A percentile compares a stretch with the other conserved stretches of the same genome.
Conservation (phyloP, 2,888 invertebrate species). For the Drosophila histrio region DNA sequence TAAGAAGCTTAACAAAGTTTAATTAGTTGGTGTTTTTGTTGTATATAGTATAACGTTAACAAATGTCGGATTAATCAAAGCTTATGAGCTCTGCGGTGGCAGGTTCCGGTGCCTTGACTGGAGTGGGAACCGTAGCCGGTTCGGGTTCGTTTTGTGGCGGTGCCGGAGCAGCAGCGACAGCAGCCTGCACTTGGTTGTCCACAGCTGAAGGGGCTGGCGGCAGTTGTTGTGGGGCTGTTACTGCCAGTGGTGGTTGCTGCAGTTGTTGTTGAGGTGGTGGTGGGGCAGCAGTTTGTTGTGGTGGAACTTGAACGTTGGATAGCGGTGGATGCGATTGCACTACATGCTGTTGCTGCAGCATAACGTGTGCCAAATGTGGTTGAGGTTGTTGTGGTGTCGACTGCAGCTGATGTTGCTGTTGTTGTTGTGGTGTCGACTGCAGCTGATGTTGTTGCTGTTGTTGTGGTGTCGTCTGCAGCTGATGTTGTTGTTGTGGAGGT, state of each 20-base stretch:
- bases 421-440: slow-evolving; percentile 36
- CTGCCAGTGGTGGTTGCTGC: slow-evolving; percentile 86
- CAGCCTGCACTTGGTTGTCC: slow-evolving; percentile 69
- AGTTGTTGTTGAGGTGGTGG: slow-evolving; percentile 78
- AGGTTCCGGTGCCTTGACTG: slow-evolving; percentile 83
- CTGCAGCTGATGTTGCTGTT: slow-evolving; percentile 40
- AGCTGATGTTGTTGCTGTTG: slow-evolving; percentile 41
- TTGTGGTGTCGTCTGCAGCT: slow-evolving; percentile 29
- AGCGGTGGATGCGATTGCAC: slow-evolving; percentile 33
- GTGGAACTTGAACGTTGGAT: slow-evolving; percentile 57
- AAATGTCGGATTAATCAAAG: slow-evolving; percentile 87
- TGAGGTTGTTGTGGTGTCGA: slow-evolving; percentile 7
- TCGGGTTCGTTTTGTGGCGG: slow-evolving; percentile 82
- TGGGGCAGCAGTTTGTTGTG: slow-evolving; percentile 8
- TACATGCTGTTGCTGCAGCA: slow-evolving; percentile 54
- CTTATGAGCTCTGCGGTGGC: slow-evolving; percentile 92
- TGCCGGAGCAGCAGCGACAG: slow-evolving; percentile 77
- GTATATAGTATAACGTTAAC: neutral
- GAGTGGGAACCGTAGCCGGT: slow-evolving; percentile 57
- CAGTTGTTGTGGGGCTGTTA: slow-evolving; percentile 17
- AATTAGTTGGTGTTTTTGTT: neutral
- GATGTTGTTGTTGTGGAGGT: neutral
- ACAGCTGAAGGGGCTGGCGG: slow-evolving; percentile 76
- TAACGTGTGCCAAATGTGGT: slow-evolving; percentile 60
- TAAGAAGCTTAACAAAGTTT: neutral